Evolutionary conservation across 1,140 invertebrate species (phyloP).

Genomic region (Dreissena polymorpha): DNA sequence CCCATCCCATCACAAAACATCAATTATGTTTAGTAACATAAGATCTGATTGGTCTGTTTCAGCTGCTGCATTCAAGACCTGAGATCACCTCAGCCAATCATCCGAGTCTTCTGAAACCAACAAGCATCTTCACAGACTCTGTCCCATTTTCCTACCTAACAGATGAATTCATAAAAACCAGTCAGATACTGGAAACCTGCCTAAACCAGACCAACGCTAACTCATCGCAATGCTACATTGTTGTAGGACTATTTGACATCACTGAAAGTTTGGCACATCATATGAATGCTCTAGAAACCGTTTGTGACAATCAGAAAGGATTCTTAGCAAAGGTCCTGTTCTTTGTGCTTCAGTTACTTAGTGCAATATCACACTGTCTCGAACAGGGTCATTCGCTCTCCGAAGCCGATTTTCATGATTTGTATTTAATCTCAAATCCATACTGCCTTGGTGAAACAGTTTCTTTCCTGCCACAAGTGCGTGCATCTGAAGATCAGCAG

Average conservation of each 20-base stretch:
- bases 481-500: slow-evolving; percentile 65
- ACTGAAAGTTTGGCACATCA: slow-evolving; percentile 69
- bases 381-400: slow-evolving; percentile 72
- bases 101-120: slow-evolving; percentile 69
- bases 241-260: slow-evolving; percentile 69
- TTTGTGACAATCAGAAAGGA: slow-evolving; percentile 64
- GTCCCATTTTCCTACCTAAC: slow-evolving; percentile 73
- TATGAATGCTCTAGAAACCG: slow-evolving; percentile 63
- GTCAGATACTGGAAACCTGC: slow-evolving; percentile 70
- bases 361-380: slow-evolving; percentile 74
- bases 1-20: no score
- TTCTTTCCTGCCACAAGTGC: slow-evolving; percentile 71
- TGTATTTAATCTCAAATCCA: slow-evolving; percentile 68
- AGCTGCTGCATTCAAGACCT: slow-evolving; percentile 71
- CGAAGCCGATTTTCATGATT: slow-evolving; percentile 69
- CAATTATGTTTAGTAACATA: no score
- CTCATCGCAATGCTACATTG: slow-evolving; percentile 63
- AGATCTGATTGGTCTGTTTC: slow-evolving; percentile 42
- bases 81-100: slow-evolving; percentile 67
- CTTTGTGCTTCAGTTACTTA: slow-evolving; percentile 70
- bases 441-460: slow-evolving; percentile 69
- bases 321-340: slow-evolving; percentile 68
- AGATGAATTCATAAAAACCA: slow-evolving; percentile 72
- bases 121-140: slow-evolving; percentile 70
- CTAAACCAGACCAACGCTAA: slow-evolving; percentile 64